phyloP scores from a whole-genome alignment of 2,797 vertebrate genomes.

The Pipistrellus pygmaeus region DNA sequence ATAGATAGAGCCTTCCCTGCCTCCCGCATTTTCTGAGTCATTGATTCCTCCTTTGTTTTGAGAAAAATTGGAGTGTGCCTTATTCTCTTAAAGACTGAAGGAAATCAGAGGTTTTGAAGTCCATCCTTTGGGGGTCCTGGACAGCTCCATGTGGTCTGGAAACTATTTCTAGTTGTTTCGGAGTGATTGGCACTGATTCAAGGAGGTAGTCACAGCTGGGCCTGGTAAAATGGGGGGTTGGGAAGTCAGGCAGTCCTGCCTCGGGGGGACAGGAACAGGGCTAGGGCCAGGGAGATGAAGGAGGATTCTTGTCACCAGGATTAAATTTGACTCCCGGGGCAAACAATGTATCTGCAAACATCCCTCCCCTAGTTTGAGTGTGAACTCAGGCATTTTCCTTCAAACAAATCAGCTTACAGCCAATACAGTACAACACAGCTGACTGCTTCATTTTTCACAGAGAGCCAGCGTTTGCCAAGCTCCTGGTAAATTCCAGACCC shows the following conservation, averaged over 20 bases:
- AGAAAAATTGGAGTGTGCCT: not conserved
- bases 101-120: not conserved
- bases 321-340: not conserved
- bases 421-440: not conserved
- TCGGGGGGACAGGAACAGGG: not conserved
- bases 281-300: not conserved
- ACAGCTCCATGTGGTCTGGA: not conserved
- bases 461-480: not conserved
- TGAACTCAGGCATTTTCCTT: not conserved
- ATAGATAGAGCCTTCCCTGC: rapidly evolving
- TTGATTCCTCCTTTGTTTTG: not conserved
- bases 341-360: not conserved
- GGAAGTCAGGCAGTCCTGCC: not conserved
- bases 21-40: not conserved
- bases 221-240: not conserved
- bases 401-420: not conserved
- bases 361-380: not conserved
- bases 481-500: not conserved
- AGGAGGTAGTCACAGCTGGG: not conserved
- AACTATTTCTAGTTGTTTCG: slow-evolving; percentile 32
- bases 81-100: not conserved
- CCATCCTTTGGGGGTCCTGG: not conserved
- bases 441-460: not conserved
- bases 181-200: not conserved
- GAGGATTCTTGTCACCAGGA: not conserved